These are phyloP conservation scores for Sus scrofa DNA, from an alignment of 2,113 vertebrate genomes.

Conservation along the genomic window DNA sequence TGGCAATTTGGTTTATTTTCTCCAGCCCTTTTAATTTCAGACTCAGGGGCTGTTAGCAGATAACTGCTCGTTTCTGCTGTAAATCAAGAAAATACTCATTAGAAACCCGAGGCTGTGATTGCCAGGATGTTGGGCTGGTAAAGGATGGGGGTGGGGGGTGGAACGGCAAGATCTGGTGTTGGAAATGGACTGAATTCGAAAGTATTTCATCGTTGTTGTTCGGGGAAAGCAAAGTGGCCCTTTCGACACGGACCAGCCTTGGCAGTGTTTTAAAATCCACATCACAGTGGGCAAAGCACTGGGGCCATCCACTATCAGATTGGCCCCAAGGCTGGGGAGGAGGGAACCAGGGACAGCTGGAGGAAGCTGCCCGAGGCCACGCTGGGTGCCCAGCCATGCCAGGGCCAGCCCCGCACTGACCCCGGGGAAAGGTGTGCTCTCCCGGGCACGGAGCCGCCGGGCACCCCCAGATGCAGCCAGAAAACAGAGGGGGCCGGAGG, in stretches of 20 bases:
- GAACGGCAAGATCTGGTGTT: not conserved
- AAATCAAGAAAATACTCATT: slow-evolving; percentile 68
- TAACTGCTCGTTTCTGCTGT: slow-evolving; percentile 67
- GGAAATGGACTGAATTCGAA: not conserved
- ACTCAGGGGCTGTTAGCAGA: slow-evolving; percentile 67
- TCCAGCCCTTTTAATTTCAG: slow-evolving; percentile 63
- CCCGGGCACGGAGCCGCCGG: not conserved
- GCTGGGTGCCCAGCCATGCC: not conserved
- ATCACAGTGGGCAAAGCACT: not conserved
- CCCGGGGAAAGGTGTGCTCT: no score
- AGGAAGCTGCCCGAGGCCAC: no score
- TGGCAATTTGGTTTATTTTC: slow-evolving; percentile 67
- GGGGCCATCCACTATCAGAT: not conserved
- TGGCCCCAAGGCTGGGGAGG: not conserved
- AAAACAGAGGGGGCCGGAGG: not conserved
- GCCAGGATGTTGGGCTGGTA: not conserved
- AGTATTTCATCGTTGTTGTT: not conserved
- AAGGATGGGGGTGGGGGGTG: not conserved
- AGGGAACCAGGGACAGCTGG: accelerated
- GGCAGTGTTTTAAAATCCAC: not conserved
- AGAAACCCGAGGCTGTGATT: not conserved
- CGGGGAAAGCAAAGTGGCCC: not conserved
- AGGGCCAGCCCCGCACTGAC: accelerated
- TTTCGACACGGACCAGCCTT: not conserved
- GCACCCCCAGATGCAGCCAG: not conserved